Evolutionary conservation across 1,140 invertebrate species (phyloP).

Genomic region (Euborellia annulipes): DNA sequence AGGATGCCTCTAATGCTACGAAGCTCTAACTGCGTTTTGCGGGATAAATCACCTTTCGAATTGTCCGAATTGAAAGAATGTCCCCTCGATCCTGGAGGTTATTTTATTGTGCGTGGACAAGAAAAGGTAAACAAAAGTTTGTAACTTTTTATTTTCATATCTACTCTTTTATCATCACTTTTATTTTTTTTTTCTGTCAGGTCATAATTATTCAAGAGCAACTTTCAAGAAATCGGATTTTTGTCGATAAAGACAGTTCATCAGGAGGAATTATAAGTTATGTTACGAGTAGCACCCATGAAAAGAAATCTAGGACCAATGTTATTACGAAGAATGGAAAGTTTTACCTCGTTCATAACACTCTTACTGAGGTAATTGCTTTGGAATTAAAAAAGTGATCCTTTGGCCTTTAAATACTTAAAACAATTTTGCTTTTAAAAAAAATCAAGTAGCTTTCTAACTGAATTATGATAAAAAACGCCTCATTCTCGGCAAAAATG

Average conservation of each 20-base stretch:
- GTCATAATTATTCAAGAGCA: constrained; percentile 99
- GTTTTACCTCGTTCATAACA: constrained; percentile 90
- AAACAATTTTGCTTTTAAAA: too few relatives aligned
- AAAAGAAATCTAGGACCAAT: constrained; percentile 92
- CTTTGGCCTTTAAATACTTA: too few relatives aligned
- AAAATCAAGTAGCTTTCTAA: too few relatives aligned
- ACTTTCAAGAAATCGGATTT: constrained; percentile 90
- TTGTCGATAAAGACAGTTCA: constrained; percentile 76
- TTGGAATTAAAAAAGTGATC: too few relatives aligned
- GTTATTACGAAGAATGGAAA: constrained; percentile 77
- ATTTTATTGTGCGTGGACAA: constrained; percentile 86
- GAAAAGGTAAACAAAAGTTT: constrained; percentile 53
- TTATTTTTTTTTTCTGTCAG: too few relatives aligned
- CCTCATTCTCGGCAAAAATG: too few relatives aligned
- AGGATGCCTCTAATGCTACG: constrained; percentile 98
- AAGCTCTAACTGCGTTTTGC: constrained; percentile 86
- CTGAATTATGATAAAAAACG: too few relatives aligned
- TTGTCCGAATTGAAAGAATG: constrained; percentile 92
- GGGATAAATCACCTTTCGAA: constrained; percentile 72
- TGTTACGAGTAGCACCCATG: constrained; percentile 92
- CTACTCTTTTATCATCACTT: too few relatives aligned
- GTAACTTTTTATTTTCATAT: too few relatives aligned
- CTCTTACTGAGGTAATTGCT: too few relatives aligned
- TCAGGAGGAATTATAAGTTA: constrained; percentile 82
- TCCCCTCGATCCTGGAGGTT: constrained; percentile 97